phyloP scores from a whole-genome alignment of 2,797 vertebrate species.

The Pampus argenteus region DNA sequence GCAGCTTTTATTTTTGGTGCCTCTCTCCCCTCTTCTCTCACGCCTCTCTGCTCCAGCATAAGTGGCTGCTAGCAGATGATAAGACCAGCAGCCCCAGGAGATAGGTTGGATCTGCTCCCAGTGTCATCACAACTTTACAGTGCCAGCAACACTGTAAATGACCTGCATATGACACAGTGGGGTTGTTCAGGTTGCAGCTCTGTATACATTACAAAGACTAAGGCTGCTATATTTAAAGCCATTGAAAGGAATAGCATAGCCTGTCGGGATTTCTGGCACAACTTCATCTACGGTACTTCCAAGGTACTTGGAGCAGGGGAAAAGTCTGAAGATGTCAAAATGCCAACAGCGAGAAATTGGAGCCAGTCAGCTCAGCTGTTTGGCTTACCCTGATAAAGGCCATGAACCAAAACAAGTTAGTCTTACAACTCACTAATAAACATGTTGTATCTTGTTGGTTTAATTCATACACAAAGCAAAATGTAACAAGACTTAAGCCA shows the following conservation, averaged over 20 bases:
- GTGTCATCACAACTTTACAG: neutral
- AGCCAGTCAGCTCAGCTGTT: neutral
- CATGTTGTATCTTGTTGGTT: neutral
- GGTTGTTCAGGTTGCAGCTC: neutral
- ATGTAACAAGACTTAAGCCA: neutral
- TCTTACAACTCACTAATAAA: neutral
- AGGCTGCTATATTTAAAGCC: neutral
- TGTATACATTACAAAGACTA: neutral
- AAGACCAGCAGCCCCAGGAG: slow-evolving; percentile 59
- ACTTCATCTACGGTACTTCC: no score
- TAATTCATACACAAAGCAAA: neutral
- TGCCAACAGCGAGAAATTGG: neutral
- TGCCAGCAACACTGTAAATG: slow-evolving; percentile 10
- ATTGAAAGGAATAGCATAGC: neutral
- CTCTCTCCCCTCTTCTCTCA: slow-evolving; percentile 29
- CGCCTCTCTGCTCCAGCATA: slow-evolving; percentile 46
- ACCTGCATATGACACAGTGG: neutral
- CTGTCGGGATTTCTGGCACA: neutral
- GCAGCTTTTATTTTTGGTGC: slow-evolving; percentile 48
- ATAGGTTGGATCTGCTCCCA: slow-evolving; percentile 32
- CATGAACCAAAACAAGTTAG: neutral
- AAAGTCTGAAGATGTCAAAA: no score
- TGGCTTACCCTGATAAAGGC: neutral
- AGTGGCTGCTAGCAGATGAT: slow-evolving; percentile 69
- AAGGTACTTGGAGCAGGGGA: no score